Base-by-base conservation (phyloP, 2,113 vertebrate genomes). In the Cephalophus harveyi region DNA sequence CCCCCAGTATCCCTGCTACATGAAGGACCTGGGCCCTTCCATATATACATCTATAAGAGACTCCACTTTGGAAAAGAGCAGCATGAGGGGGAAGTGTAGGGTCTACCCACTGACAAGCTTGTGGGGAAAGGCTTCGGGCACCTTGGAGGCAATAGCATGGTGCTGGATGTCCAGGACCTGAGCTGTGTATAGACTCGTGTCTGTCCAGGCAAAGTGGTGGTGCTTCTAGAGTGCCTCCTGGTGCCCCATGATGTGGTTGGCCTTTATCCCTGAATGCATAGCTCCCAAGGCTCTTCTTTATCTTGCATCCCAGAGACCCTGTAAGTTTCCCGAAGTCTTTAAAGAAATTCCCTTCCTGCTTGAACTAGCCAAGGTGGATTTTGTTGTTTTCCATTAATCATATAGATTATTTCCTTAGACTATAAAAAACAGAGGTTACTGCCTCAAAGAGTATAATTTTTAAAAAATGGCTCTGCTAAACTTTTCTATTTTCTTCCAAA, bases 81-180 rank as follows among this genome's bases (percentile, higher is more conserved):
- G 28, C 1, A 30, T 52, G 46, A 50, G 46, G 16, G 46, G 46
- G 2, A 50, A 50, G 28, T n/a, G 28, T 52, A 81, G 78, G 15
- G 28, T 19, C 78, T 6, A 50, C 46, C 78, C 16, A 54, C 48
- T 82, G 30, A 52, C 15, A 33, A 82, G 30, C 48, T n/a, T 54
- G 79, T 0, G 10, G 79, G 28, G 10, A 52, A 50, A 82, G 79
- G 30, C 30, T 52, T n/a, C 1, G 0, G 28, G 79, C 17, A 21
- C 30, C 30, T 81, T 82, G 79, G 16, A 23, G 48, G 48, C 79
- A 82, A 52, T 3, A 21, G 78, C 48, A 6, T 33, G 50, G 48
- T n/a, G 48, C 48, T 52, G 48, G 79, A 21, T n/a, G 79, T 13
- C 79, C 48, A 82, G 48, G 79, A n/a, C 79, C 19, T 52, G 28